phyloP scores from a whole-genome alignment of 2,888 invertebrate species.

The Drosophila eohydei region DNA sequence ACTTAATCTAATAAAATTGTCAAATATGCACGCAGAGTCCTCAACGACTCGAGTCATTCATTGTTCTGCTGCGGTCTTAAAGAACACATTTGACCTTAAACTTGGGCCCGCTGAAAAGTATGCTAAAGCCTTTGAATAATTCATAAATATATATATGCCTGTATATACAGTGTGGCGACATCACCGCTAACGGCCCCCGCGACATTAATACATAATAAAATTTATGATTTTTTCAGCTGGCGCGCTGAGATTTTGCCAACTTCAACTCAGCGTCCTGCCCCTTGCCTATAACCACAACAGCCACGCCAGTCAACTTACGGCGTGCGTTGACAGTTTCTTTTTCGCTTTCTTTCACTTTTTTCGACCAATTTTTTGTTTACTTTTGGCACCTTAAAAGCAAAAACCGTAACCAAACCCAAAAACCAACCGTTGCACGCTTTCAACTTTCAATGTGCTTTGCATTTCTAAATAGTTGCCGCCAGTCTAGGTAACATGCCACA shows the following conservation, averaged over 20 bases:
- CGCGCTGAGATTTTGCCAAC: slow-evolving; percentile 58
- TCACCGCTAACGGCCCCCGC: slow-evolving; percentile 31
- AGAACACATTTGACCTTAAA: slow-evolving; percentile 59
- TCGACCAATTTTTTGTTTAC: slow-evolving; percentile 34
- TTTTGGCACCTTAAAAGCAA: slow-evolving; percentile 67
- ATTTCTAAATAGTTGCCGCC: slow-evolving; percentile 77
- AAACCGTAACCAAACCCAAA: slow-evolving; percentile 59
- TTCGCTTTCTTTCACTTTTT: slow-evolving; percentile 16
- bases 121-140: slow-evolving; percentile 59
- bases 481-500: slow-evolving; percentile 43
- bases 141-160: slow-evolving; percentile 46
- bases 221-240: slow-evolving; percentile 74
- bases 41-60: background rate
- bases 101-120: slow-evolving; percentile 36
- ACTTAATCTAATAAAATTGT: slow-evolving; percentile 72
- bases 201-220: slow-evolving; percentile 66
- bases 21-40: slow-evolving; percentile 59
- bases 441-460: slow-evolving; percentile 80
- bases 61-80: slow-evolving; percentile 22
- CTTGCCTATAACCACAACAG: background rate
- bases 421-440: slow-evolving; percentile 58
- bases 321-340: slow-evolving; percentile 63
- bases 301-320: slow-evolving; percentile 67
- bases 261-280: background rate
- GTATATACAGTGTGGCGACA: slow-evolving; percentile 10